Base-by-base conservation (phyloP, 1,140 invertebrate species). In the Scaptomyza graminum region DNA sequence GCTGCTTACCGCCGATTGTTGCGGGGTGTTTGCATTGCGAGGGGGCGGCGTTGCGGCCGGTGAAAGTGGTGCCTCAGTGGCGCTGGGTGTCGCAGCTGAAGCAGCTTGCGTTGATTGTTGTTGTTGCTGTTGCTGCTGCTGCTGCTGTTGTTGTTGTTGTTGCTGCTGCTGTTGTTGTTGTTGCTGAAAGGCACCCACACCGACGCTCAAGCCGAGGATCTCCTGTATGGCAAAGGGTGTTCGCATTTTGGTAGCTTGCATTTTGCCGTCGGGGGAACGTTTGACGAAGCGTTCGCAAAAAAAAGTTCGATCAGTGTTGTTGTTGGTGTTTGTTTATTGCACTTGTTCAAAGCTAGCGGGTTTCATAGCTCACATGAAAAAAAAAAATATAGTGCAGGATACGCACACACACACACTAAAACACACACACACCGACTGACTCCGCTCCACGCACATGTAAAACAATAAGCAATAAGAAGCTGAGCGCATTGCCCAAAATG, bases 171-270 rank as follows among this genome's bases (percentile, higher is more conserved):
- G 79, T 0, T 80, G 82, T 1, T 79, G 76, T 12, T 83, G 79
- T n/a, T 73, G 77, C 41, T 78, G 83, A 16, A 83, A 88, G 71
- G 83, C 83, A 9, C 76, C 75, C 0, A 67, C 72, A 16, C 95
- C 95, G n/a, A 80, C 93, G 34, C 95, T 95, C 25, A 98, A 93
- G 4, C 97, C 97, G 82, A 98, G 93, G 75, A 98, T 94, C 93
- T 98, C 97, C 92, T 98, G 97, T 84, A 97, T 97, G 79, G 96
- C 97, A 92, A 98, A 98, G 13, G 97, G 96, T 61, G 96, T 97
- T 72, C 96, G 93, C 92, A 91, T 90, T 88, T 91, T 91, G 49
- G 90, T 91, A 18, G 90, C 90, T 72, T 91, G 90, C 90, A 91
- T 91, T 78, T 78, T 83, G 83, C 83, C 83, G 83, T 61, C 83